These are phyloP conservation scores for Acanthosoma haemorrhoidale DNA, from an alignment of 2,888 invertebrate genomes.

Conservation along the genomic window DNA sequence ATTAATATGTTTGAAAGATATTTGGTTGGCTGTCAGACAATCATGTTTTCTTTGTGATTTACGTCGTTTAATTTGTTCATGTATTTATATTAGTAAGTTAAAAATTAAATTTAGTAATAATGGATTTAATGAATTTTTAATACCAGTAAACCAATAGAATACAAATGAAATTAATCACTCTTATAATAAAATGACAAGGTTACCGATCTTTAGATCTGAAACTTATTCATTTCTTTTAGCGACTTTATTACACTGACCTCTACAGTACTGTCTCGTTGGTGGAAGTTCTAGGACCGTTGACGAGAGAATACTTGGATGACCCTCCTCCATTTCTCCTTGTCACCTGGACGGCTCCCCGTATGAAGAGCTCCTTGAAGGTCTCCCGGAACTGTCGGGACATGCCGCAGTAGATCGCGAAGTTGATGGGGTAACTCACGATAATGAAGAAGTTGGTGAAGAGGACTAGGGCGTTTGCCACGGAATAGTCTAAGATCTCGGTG, in stretches of 20 bases:
- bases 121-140: too few relatives aligned
- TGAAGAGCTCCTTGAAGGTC: constrained; percentile 81
- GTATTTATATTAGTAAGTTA: too few relatives aligned
- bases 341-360: constrained; percentile 54
- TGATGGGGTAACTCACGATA: constrained; percentile 83
- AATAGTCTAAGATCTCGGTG: constrained; percentile 67
- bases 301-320: constrained; percentile 72
- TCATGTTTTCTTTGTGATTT: too few relatives aligned
- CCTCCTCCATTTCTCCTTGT: constrained; percentile 61
- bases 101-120: too few relatives aligned
- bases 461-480: constrained; percentile 70
- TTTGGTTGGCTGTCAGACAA: too few relatives aligned
- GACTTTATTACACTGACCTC: neutral
- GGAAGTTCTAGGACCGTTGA: constrained; percentile 75
- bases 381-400: constrained; percentile 93
- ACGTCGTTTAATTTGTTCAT: too few relatives aligned
- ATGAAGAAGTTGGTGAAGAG: constrained; percentile 86
- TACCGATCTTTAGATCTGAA: too few relatives aligned
- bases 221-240: too few relatives aligned
- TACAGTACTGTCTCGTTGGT: constrained; percentile 79
- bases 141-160: too few relatives aligned
- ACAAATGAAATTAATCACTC: too few relatives aligned
- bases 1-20: too few relatives aligned
- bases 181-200: too few relatives aligned
- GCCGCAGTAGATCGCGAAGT: constrained; percentile 92